phyloP scores from a whole-genome alignment of 2,113 vertebrate species.

The Chamaea fasciata region DNA sequence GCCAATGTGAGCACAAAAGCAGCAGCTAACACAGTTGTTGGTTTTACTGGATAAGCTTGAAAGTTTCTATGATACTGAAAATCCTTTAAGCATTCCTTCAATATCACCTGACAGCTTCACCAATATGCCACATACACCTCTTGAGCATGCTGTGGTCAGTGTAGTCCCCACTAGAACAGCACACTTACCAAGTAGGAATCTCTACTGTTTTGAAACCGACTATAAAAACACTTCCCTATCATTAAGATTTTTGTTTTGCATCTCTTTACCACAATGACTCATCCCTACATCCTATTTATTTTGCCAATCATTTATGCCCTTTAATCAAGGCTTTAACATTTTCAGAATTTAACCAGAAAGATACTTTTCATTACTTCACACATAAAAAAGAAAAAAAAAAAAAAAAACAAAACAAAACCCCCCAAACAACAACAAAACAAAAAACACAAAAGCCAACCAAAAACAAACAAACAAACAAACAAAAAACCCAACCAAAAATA shows the following conservation, averaged over 20 bases:
- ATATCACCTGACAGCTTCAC: neutral
- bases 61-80: neutral
- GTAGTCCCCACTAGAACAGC: neutral
- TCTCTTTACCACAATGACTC: neutral
- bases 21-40: neutral
- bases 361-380: neutral
- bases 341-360: neutral
- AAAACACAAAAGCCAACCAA: neutral
- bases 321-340: neutral
- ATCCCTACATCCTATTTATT: neutral
- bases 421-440: neutral
- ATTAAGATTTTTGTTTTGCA: neutral
- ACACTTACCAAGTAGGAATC: neutral
- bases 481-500: neutral
- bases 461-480: neutral
- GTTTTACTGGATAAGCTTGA: neutral
- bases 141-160: accelerated
- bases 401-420: neutral
- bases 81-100: neutral
- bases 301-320: neutral
- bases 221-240: neutral
- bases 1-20: neutral
- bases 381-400: too few species aligned
- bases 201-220: neutral
- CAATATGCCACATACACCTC: neutral